Evolutionary conservation across 2,888 invertebrate species (phyloP), one percentile per base, ranked within the genome.

Genomic region (Spodoptera littoralis): DNA sequence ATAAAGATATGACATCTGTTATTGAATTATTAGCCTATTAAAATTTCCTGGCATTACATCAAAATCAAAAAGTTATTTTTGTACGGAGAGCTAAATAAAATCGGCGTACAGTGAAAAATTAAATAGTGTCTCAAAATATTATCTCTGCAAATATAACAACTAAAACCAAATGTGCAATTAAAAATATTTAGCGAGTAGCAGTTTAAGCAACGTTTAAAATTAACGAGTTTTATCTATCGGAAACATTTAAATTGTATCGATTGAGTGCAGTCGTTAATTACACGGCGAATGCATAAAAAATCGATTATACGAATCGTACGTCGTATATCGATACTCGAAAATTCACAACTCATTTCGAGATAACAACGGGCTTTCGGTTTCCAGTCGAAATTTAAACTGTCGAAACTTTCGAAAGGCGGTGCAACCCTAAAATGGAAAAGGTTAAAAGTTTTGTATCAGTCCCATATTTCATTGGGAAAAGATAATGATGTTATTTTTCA

Each of bases 251-350:
- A 84, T 77, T 83, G 82, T 82, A 76, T 85, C 84, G 78, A 84
- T 84, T 81, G 81, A 85, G 83, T 89, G 85, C 88, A 89, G 84
- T 83, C 84, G 83, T 76, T 82, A 86, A 87, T 84, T 86, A 82
- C 84, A 83, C 79, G 22, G 60, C 11, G 58, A 70, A 52, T 66
- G 66, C 59, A 72, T 68, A 68, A 82, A 84, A 82, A 82, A 58
- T 79, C 82, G 80, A 84, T 83, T 82, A 83, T 79, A 62, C 77
- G 76, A 77, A 75, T 81, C 73, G 68, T 53, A 57, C 42, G 67
- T 60, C 61, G 65, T 76, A 79, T 73, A 80, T 82, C 75, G 81
- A 76, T 79, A 76, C 66, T 74, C 71, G 72, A 80, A 76, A 80
- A 84, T 80, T 78, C 77, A 81, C 73, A 82, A 82, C 62, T 79